These are phyloP conservation scores for Monochamus saltuarius DNA, from an alignment of 1,140 invertebrate species.

Conservation along the genomic window DNA sequence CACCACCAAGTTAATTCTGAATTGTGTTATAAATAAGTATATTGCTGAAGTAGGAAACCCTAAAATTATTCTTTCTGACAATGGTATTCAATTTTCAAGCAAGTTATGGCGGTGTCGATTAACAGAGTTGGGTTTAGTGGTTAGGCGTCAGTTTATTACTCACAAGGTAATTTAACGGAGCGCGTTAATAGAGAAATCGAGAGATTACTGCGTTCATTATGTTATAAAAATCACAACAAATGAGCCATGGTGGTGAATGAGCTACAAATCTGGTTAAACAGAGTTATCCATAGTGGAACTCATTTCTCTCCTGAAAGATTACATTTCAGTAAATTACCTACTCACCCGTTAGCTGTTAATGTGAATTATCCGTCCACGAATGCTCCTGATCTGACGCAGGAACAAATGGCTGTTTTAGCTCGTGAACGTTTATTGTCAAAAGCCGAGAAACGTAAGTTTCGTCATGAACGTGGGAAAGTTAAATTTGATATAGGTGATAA, in stretches of 20 bases:
- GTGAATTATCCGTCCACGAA: no score
- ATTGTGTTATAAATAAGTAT: neutral
- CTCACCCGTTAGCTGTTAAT: neutral
- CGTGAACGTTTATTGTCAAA: neutral
- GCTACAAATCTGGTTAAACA: slow-evolving; percentile 1
- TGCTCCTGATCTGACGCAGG: no score
- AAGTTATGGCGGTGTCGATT: neutral
- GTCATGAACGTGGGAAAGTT: neutral
- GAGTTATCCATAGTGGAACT: neutral
- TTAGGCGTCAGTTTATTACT: slow-evolving; percentile 11
- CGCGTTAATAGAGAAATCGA: slow-evolving; percentile 3
- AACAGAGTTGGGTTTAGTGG: neutral
- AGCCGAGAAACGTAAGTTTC: neutral
- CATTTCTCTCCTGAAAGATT: slow-evolving; percentile 2
- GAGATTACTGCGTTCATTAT: slow-evolving; percentile 4
- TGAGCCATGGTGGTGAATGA: neutral
- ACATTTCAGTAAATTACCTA: neutral
- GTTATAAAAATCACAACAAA: slow-evolving; percentile 6
- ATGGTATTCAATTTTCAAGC: slow-evolving; percentile 7
- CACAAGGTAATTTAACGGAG: slow-evolving; percentile 11
- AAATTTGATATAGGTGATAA: slow-evolving; percentile 1
- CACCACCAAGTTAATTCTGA: neutral
- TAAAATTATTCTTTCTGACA: slow-evolving; percentile 7
- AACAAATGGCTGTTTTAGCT: no score
- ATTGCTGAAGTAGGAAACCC: slow-evolving; percentile 1